phyloP scores from a whole-genome alignment of 2,113 vertebrate genomes.

The Tragelaphus buxtoni region DNA sequence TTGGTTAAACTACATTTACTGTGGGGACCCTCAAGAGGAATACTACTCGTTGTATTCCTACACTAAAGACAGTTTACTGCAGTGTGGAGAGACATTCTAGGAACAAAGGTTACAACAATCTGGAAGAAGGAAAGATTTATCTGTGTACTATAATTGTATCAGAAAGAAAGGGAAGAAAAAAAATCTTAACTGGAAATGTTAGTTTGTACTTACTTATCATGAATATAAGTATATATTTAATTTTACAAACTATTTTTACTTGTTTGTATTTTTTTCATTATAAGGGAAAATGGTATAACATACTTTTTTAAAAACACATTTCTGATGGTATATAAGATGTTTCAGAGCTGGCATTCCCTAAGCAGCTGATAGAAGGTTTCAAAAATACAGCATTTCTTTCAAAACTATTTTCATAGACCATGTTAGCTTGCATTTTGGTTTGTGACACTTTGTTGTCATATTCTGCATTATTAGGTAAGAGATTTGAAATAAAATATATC shows the following conservation, averaged over 20 bases:
- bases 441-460: not conserved
- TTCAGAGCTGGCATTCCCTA: constrained; percentile 9
- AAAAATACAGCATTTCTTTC: not conserved
- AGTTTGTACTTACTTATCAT: constrained; percentile 58
- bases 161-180: not conserved
- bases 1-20: not conserved
- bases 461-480: not conserved
- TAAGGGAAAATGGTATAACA: constrained; percentile 21
- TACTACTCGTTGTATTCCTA: not conserved
- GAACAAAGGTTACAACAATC: not conserved
- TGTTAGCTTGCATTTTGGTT: constrained; percentile 15
- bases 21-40: not conserved
- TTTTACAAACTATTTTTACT: constrained; percentile 62
- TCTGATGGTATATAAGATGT: constrained; percentile 16
- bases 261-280: constrained; percentile 65
- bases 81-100: not conserved
- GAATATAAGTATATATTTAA: constrained; percentile 68
- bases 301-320: not conserved
- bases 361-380: not conserved
- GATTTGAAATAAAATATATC: constrained; percentile 38
- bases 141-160: not conserved
- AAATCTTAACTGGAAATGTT: constrained; percentile 51
- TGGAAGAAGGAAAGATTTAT: not conserved
- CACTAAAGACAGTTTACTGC: not conserved
- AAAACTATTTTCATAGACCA: not conserved